Evolutionary conservation across 2,113 vertebrate genomes (phyloP).

Genomic region (Salvelinus namaycush): DNA sequence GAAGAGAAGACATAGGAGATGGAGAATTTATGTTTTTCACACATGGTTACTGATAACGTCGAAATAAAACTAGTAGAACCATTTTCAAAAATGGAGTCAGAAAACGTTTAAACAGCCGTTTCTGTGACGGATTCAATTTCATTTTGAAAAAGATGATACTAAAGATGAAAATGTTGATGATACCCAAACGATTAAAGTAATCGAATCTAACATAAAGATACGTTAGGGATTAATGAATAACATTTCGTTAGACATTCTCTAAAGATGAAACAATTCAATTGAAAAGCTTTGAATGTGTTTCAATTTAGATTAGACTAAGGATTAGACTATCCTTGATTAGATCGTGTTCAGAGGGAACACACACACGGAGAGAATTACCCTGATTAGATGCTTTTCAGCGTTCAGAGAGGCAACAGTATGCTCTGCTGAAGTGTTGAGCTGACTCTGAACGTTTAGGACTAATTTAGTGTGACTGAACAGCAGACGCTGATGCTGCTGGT

Average conservation of each 20-base stretch:
- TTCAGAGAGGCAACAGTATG: too few relatives aligned
- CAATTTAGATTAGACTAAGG: background rate
- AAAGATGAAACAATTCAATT: background rate
- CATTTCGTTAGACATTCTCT: background rate
- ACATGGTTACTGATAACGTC: background rate
- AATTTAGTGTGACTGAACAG: background rate
- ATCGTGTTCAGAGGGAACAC: background rate
- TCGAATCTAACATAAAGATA: background rate
- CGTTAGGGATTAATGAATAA: background rate
- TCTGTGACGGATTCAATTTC: background rate
- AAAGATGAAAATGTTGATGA: background rate
- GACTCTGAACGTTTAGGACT: background rate
- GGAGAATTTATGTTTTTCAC: background rate
- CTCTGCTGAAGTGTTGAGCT: background rate
- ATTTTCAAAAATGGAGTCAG: background rate
- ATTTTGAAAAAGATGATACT: background rate
- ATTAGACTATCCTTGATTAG: background rate
- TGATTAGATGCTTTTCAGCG: background rate
- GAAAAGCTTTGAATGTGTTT: background rate
- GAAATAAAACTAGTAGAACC: background rate
- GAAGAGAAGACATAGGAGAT: background rate
- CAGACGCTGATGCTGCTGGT: conserved; percentile 5
- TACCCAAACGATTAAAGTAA: background rate
- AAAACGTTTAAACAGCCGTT: background rate
- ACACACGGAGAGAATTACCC: background rate